Evolutionary conservation across 2,888 invertebrate genomes (phyloP).

Genomic region (Drosophila gaucha): DNA sequence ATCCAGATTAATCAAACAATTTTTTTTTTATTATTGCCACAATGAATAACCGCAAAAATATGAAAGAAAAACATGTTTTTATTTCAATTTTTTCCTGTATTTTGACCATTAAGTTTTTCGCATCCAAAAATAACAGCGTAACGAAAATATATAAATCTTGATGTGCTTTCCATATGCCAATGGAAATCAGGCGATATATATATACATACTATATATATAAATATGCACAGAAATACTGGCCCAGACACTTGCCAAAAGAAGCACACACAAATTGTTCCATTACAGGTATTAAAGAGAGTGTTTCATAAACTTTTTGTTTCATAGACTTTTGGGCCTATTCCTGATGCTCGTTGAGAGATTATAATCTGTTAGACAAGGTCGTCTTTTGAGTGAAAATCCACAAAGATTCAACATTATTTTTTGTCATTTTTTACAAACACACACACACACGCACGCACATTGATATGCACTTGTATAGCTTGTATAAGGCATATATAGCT

Average conservation of each 20-base stretch:
- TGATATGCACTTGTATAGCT: constrained; percentile 24
- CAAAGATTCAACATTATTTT: constrained; percentile 17
- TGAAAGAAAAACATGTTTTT: constrained; percentile 63
- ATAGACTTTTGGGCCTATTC: not conserved
- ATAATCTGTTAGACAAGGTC: constrained; percentile 57
- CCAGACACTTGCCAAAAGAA: constrained; percentile 43
- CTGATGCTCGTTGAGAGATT: constrained; percentile 1
- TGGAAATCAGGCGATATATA: constrained; percentile 55
- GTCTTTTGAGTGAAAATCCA: constrained; percentile 36
- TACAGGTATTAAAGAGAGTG: constrained; percentile 24
- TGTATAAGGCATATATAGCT: constrained; percentile 18
- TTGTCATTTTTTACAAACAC: constrained; percentile 25
- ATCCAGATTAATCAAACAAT: constrained; percentile 51
- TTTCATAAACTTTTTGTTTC: constrained; percentile 4
- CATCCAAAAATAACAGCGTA: constrained; percentile 66
- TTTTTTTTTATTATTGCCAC: constrained; percentile 20
- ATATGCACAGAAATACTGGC: constrained; percentile 14
- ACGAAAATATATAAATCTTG: constrained; percentile 59
- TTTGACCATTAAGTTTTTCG: constrained; percentile 55
- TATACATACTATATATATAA: constrained; percentile 13
- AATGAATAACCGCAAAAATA: constrained; percentile 65
- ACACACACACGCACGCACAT: constrained; percentile 22
- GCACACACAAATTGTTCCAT: constrained; percentile 35
- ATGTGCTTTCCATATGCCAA: constrained; percentile 58
- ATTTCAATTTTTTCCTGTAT: constrained; percentile 22